Evolutionary conservation across 2,797 vertebrate species (phyloP).

Genomic region (Sardinella longiceps): DNA sequence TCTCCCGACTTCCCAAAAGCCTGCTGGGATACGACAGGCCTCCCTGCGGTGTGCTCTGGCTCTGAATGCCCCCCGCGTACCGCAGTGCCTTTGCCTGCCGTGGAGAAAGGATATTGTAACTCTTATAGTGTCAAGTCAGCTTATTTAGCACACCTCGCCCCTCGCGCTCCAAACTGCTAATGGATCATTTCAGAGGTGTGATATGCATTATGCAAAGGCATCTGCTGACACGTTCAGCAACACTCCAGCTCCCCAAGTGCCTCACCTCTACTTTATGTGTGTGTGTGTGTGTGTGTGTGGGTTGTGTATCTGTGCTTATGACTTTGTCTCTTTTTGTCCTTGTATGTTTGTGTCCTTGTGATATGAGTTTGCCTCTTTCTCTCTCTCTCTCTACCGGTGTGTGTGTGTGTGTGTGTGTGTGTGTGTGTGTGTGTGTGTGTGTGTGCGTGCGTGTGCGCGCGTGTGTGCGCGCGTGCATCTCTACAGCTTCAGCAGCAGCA

Average conservation of each 20-base stretch:
- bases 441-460: neutral
- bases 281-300: neutral
- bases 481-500: slow-evolving; percentile 62
- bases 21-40: slow-evolving; percentile 29
- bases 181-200: slow-evolving; percentile 78
- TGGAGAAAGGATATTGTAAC: slow-evolving; percentile 43
- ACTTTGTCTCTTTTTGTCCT: slow-evolving; percentile 13
- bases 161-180: slow-evolving; percentile 71
- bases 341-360: neutral
- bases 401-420: neutral
- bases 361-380: neutral
- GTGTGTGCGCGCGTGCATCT: slow-evolving; percentile 30
- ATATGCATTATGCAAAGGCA: slow-evolving; percentile 79
- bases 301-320: neutral
- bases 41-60: slow-evolving; percentile 7
- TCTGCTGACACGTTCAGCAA: slow-evolving; percentile 76
- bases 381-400: neutral
- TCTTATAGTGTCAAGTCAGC: slow-evolving; percentile 57
- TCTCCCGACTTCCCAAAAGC: slow-evolving; percentile 1
- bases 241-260: slow-evolving; percentile 63
- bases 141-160: slow-evolving; percentile 62
- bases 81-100: slow-evolving; percentile 26
- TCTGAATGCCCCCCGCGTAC: slow-evolving; percentile 30
- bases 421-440: slow-evolving; percentile 51
- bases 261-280: slow-evolving; percentile 55